Percentiles rank a stretch among this genome's conserved stretches.
phyloP scores from a whole-genome alignment of 1,140 invertebrate species.

The Bombus superbus region DNA sequence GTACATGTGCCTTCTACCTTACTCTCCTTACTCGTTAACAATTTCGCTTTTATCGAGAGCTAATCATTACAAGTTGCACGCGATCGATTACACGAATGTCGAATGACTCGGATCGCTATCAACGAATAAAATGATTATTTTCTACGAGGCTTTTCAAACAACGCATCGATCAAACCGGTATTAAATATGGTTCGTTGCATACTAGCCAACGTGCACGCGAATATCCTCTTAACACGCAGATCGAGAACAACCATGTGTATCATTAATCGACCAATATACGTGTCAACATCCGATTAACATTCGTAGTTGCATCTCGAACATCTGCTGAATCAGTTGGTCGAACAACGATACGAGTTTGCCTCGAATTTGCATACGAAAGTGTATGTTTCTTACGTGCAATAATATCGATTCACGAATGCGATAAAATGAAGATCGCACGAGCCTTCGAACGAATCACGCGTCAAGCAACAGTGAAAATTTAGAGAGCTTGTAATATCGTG shows the following conservation, averaged over 20 bases:
- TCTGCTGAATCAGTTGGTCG: neutral
- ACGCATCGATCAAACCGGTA: neutral
- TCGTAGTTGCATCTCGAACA: neutral
- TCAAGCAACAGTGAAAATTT: neutral
- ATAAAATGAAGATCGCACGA: conserved; percentile 6
- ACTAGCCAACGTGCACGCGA: neutral
- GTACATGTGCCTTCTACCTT: neutral
- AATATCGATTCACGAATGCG: neutral
- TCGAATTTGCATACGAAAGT: neutral
- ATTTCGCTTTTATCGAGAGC: neutral
- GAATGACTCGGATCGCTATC: neutral
- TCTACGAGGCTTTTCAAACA: neutral
- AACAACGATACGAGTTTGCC: neutral
- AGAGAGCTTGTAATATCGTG: neutral
- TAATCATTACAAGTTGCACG: neutral
- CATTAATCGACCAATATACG: neutral
- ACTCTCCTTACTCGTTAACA: too few relatives aligned
- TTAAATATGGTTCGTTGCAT: neutral
- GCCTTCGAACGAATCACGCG: neutral
- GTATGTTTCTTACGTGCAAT: neutral
- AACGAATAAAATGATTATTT: neutral
- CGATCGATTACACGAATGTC: too few relatives aligned
- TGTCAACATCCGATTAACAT: neutral
- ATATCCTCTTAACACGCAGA: neutral
- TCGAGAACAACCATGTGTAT: neutral